Evolutionary conservation across 2,797 vertebrate genomes (phyloP).

Genomic region (Fistularia tabacaria): DNA sequence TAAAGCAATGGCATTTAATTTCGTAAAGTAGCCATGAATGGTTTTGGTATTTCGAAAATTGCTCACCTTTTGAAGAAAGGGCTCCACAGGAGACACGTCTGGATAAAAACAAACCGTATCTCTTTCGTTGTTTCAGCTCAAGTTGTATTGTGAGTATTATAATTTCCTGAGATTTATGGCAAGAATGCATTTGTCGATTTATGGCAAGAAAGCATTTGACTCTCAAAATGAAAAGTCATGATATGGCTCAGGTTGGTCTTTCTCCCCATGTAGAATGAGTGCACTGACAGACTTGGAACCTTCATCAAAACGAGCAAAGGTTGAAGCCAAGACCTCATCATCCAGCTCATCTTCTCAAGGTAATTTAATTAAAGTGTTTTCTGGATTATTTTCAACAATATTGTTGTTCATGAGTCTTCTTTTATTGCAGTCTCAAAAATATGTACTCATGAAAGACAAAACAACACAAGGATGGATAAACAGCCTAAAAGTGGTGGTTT

Average conservation of each 20-base stretch:
- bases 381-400: not conserved
- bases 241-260: not conserved
- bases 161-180: too few relatives aligned
- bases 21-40: conserved; percentile 38
- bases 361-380: conserved; percentile 12
- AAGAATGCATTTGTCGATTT: too few relatives aligned
- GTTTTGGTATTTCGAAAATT: conserved; percentile 38
- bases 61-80: conserved; percentile 35
- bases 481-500: conserved; percentile 20
- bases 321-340: conserved; percentile 12
- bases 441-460: conserved; percentile 16
- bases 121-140: conserved; percentile 44
- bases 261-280: conserved; percentile 52
- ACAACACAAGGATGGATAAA: conserved; percentile 26
- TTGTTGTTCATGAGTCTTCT: not conserved
- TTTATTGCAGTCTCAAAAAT: conserved; percentile 15
- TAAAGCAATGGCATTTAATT: not conserved
- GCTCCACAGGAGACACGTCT: conserved; percentile 23
- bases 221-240: too few relatives aligned
- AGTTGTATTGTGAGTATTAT: conserved; percentile 63
- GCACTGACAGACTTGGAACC: conserved; percentile 58
- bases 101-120: conserved; percentile 21
- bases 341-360: conserved; percentile 30
- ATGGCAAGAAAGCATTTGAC: too few relatives aligned
- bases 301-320: conserved; percentile 52